Percentiles rank a stretch among this genome's conserved stretches.
These are phyloP conservation scores for Adrianichthys oophorus DNA, from an alignment of 2,797 vertebrate genomes.

Conservation along the genomic window DNA sequence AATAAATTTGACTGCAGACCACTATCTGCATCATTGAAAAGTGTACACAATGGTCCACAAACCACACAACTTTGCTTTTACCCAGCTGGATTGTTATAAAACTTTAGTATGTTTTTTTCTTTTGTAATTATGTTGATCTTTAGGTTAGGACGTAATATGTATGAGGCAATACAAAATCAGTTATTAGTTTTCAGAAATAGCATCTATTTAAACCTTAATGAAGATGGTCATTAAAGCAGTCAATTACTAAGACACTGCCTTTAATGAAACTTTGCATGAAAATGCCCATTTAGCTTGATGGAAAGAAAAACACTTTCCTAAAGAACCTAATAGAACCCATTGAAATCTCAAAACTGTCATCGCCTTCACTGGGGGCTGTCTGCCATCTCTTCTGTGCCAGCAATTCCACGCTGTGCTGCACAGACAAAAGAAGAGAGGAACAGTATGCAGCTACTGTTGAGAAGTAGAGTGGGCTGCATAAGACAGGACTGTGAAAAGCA, in stretches of 20 bases:
- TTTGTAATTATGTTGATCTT: too few relatives aligned
- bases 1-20: too few relatives aligned
- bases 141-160: too few relatives aligned
- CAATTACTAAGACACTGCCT: neutral
- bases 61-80: too few relatives aligned
- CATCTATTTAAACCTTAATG: too few relatives aligned
- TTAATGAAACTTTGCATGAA: conserved; percentile 2
- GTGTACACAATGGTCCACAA: too few relatives aligned
- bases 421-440: conserved; percentile 24
- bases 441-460: conserved; percentile 33
- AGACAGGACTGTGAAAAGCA: conserved; percentile 32
- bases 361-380: conserved; percentile 61
- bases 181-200: too few relatives aligned
- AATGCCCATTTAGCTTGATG: conserved; percentile 36
- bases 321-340: conserved; percentile 59
- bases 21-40: too few relatives aligned
- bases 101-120: too few relatives aligned
- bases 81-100: too few relatives aligned
- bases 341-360: conserved; percentile 63
- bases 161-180: too few relatives aligned
- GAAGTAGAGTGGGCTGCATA: conserved; percentile 29
- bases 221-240: neutral
- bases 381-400: conserved; percentile 50
- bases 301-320: conserved; percentile 39
- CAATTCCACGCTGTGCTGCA: conserved; percentile 26